phyloP scores from a whole-genome alignment of 2,797 vertebrate genomes.

The Hippocampus kuda region DNA sequence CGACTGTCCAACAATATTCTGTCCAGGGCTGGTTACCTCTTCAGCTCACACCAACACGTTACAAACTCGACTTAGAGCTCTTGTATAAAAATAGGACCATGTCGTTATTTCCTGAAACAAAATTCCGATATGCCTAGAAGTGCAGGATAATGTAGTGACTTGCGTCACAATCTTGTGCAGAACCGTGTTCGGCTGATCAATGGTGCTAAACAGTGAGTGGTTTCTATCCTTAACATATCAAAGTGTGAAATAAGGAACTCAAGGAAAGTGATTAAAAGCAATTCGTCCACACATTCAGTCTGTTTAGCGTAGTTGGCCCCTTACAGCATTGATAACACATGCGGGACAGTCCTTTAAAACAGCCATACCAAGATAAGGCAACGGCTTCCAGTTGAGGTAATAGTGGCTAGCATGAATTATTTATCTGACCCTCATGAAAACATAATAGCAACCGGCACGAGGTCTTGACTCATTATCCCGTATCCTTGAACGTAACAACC shows the following conservation, averaged over 20 bases:
- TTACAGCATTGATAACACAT: background rate
- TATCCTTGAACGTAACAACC: slow-evolving; percentile 18
- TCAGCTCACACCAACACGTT: too few species aligned
- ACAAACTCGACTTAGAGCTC: too few species aligned
- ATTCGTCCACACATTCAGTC: background rate
- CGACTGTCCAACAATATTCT: too few species aligned
- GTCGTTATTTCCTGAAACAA: background rate
- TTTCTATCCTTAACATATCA: slow-evolving; percentile 2
- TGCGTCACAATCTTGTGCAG: background rate
- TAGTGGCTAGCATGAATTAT: slow-evolving; percentile 3
- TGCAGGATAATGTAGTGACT: background rate
- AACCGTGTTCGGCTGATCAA: too few species aligned
- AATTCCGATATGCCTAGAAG: background rate
- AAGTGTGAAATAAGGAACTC: background rate
- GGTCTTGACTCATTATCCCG: slow-evolving; percentile 15
- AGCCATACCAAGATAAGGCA: background rate
- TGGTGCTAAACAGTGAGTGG: background rate
- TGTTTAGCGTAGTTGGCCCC: background rate
- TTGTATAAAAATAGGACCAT: background rate
- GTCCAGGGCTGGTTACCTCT: too few species aligned
- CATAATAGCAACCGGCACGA: slow-evolving; percentile 11
- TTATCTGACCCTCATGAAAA: slow-evolving; percentile 7
- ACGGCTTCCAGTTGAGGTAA: background rate
- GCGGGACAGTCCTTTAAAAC: background rate
- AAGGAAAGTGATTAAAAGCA: background rate